Base-by-base conservation (phyloP, 2,888 invertebrate genomes). In the Cremastinae sp. region DNA sequence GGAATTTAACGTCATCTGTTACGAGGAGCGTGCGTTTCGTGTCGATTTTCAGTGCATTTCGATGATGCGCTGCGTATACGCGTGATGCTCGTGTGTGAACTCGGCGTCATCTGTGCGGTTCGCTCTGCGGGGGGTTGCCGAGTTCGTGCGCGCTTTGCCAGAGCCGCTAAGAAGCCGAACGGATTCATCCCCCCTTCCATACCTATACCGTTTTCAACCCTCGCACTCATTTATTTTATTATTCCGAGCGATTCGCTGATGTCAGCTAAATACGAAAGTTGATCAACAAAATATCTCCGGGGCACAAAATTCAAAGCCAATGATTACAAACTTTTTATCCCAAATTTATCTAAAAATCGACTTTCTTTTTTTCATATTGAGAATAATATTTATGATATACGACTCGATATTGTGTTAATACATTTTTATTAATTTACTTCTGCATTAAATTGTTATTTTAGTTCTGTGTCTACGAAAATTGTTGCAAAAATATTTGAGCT, bases 1-100 rank as follows among this genome's bases (percentile, higher is more conserved):
- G 86, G 87, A 87, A 88, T 88, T 84, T 81, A 68, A 72, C 82
- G 83, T 82, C 87, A 87, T 88, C 84, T 88, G 86, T 80, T 79
- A 55, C 47, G 16, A 78, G 75, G 58, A n/a, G 75, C 72, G 59
- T 14, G 70, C 69, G 72, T 68, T 70, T 47, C 77, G 78, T 78
- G n/a, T 81, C 68, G 66, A 47, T 68, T 66, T 56, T 43, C 43
- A 62, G 66, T 37, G 53, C 66, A 55, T 68, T 74, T 79, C 74
- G 78, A 77, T 80, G 78, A 79, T 76, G 75, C 47, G 68, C 55
- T 41, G 18, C 28, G 39, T 37, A 55, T 10, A 8, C 8, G 45
- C 5, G 16, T 2, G 39, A 2, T 18, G 16, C n/a, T 14, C 28
- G 49, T 43, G 41, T 51, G 59, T 58, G 37, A 41, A 41, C 9